These are phyloP conservation scores for Melanitta fusca DNA, from an alignment of 2,797 vertebrate genomes.

Conservation along the genomic window DNA sequence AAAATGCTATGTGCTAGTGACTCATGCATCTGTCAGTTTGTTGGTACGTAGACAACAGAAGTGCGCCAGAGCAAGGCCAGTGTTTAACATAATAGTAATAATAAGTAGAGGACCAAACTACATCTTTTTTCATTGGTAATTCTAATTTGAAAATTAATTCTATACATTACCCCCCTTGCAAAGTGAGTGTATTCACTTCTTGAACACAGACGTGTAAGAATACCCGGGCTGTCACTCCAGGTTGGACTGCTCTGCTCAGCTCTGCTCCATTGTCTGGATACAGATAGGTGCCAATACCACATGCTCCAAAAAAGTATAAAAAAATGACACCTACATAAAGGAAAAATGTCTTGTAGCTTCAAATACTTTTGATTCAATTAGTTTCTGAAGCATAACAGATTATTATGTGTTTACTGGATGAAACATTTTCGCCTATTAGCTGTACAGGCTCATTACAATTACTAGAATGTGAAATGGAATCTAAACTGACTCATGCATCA, in stretches of 20 bases:
- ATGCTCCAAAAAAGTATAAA: neutral
- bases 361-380: neutral
- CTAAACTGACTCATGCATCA: neutral
- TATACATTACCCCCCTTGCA: neutral
- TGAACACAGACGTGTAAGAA: accelerated
- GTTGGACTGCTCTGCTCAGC: neutral
- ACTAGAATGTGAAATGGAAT: neutral
- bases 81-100: neutral
- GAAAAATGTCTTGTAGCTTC: neutral
- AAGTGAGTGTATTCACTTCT: neutral
- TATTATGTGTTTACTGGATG: neutral
- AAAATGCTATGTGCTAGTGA: neutral
- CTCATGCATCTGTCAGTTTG: neutral
- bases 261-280: accelerated
- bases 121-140: neutral
- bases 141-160: neutral
- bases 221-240: accelerated
- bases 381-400: neutral
- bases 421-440: neutral
- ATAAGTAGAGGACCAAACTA: neutral
- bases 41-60: neutral
- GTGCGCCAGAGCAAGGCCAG: neutral
- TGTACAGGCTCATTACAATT: neutral
- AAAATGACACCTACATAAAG: neutral
- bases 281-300: neutral